These are phyloP conservation scores for Camponotus floridanus DNA, from an alignment of 1,140 invertebrate species.

Conservation along the genomic window DNA sequence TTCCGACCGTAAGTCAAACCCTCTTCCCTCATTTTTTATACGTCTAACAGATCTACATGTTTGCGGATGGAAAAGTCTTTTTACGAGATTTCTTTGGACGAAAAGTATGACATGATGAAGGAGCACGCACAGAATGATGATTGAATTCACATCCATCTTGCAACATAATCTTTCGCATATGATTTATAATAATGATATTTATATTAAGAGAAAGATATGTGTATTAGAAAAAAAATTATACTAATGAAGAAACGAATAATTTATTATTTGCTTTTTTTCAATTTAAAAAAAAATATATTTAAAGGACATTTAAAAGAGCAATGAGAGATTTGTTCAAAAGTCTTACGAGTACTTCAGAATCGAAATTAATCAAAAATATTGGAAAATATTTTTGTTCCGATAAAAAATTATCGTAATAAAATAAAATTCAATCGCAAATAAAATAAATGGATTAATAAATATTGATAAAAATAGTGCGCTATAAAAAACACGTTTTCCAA, in stretches of 20 bases:
- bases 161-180: neutral
- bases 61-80: slow-evolving; percentile 24
- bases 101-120: neutral
- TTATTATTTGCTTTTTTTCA: neutral
- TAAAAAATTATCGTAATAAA: neutral
- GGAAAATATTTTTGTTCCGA: neutral
- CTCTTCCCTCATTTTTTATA: slow-evolving; percentile 17
- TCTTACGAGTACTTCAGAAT: neutral
- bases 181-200: neutral
- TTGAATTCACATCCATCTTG: slow-evolving; percentile 30
- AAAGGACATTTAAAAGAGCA: neutral
- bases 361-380: slow-evolving; percentile 10
- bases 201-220: neutral
- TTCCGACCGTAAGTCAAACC: slow-evolving; percentile 58
- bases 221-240: neutral
- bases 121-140: slow-evolving; percentile 19
- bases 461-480: neutral
- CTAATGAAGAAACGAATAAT: too few relatives aligned
- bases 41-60: slow-evolving; percentile 54
- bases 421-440: too few relatives aligned
- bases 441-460: neutral
- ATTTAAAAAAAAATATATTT: neutral
- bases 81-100: slow-evolving; percentile 17
- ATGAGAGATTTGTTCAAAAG: neutral
- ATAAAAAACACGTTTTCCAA: neutral